Base-by-base conservation (phyloP, 2,888 invertebrate species). In the Apantesis nais region DNA sequence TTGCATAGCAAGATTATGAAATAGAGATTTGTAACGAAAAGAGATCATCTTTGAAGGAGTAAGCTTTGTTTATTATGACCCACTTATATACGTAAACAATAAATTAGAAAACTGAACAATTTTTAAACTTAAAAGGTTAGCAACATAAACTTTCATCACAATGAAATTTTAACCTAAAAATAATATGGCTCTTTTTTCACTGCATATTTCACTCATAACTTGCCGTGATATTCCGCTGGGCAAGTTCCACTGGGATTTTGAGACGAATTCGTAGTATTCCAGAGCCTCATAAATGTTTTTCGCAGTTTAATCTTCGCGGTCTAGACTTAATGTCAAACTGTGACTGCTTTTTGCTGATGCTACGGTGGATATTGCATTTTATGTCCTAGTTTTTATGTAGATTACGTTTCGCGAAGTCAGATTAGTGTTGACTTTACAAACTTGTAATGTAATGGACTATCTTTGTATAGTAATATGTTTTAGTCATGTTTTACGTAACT, bases 181-280 rank as follows among this genome's bases (percentile, higher is more conserved):
- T 75, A 79, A 79, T 71, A 67, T 71, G 66, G 66, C 60, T 61
- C 12, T 72, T 76, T 78, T 75, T 78, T 74, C 73, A 58, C 61
- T 67, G 81, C 81, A 81, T 78, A 80, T 81, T 81, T 77, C 76
- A 76, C 71, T 72, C 81, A 80, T 80, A 80, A 76, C 71, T 72
- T 48, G 41, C 63, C 70, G 74, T 78, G 68, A 72, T 72, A 34
- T 71, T 52, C 41, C 69, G 37, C 71, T 55, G 71, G 71, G 22
- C 52, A 66, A 63, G 62, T 55, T 66, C 63, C 68, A n/a, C 61
- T 66, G 67, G 74, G 80, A 80, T 80, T 76, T 76, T 73, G 75
- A 81, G 77, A 76, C 75, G 74, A 74, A 77, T 73, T 76, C 74
- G 79, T 73, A 75, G 70, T 71, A 48, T 78, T 71, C 69, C 71